Conservation (phyloP, 2,797 vertebrate genomes). For the Notolepis coatsorum region DNA sequence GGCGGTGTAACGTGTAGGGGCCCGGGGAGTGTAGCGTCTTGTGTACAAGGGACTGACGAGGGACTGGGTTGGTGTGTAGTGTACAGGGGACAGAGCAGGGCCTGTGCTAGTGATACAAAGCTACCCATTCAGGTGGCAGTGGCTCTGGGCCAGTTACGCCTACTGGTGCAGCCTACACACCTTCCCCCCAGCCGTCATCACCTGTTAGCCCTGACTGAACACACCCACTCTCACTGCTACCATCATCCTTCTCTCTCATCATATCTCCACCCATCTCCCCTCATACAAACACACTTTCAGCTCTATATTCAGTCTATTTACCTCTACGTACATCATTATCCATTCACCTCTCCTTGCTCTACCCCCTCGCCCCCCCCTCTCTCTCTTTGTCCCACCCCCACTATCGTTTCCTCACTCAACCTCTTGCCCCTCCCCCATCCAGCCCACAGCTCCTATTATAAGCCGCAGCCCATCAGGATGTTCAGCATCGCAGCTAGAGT, state of each 20-base stretch:
- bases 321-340: constrained; percentile 39
- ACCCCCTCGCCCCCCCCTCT: neutral
- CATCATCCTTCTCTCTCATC: constrained; percentile 15
- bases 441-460: neutral
- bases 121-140: constrained; percentile 59
- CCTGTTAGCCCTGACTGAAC: constrained; percentile 50
- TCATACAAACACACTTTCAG: neutral
- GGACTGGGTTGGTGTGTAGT: neutral
- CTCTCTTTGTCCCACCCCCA: neutral
- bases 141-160: constrained; percentile 47
- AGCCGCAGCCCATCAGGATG: constrained; percentile 4
- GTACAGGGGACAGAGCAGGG: constrained; percentile 44
- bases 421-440: constrained; percentile 7
- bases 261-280: constrained; percentile 19
- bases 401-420: constrained; percentile 29
- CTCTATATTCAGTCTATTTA: constrained; percentile 12
- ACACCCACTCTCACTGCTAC: neutral
- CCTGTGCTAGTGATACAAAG: constrained; percentile 67
- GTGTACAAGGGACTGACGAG: constrained; percentile 21
- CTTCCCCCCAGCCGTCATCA: constrained; percentile 51
- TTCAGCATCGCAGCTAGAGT: neutral
- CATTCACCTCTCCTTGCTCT: constrained; percentile 19
- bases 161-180: constrained; percentile 35
- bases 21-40: neutral
- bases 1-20: neutral